phyloP scores from a whole-genome alignment of 2,113 vertebrate genomes.

The Amia ocellicauda region DNA sequence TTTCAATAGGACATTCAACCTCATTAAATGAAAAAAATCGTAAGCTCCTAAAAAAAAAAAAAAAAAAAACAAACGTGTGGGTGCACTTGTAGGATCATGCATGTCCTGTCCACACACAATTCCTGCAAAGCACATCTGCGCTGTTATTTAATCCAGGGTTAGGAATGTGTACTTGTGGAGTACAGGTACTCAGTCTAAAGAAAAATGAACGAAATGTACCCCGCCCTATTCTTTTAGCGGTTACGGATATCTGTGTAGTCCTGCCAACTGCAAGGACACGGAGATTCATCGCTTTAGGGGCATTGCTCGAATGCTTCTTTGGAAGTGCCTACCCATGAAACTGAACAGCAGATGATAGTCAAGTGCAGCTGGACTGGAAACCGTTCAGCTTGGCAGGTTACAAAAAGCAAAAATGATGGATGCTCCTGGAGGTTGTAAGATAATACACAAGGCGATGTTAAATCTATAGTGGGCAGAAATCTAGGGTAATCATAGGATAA shows the following conservation, averaged over 20 bases:
- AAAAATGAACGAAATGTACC: slow-evolving; percentile 27
- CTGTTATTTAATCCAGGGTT: slow-evolving; percentile 60
- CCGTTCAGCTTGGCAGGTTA: background rate
- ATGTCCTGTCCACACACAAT: slow-evolving; percentile 31
- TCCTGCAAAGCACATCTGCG: slow-evolving; percentile 59
- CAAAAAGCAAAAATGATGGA: background rate
- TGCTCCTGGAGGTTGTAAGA: background rate
- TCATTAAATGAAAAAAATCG: slow-evolving; percentile 37
- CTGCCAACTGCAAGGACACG: slow-evolving; percentile 33
- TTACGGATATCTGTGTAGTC: slow-evolving; percentile 27
- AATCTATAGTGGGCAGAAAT: too few species aligned
- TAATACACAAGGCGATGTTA: too few species aligned
- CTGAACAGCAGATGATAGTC: background rate
- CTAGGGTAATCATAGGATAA: too few species aligned
- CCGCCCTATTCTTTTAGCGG: slow-evolving; percentile 19
- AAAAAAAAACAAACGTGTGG: too few species aligned
- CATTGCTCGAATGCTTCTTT: slow-evolving; percentile 41
- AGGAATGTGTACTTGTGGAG: slow-evolving; percentile 53
- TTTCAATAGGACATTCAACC: slow-evolving; percentile 57
- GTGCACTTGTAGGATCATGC: slow-evolving; percentile 12
- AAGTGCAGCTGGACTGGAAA: background rate
- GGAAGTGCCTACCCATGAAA: slow-evolving; percentile 30
- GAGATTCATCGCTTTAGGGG: slow-evolving; percentile 34
- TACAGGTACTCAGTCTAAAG: slow-evolving; percentile 1
- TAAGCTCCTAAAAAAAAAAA: slow-evolving; percentile 7